phyloP scores from a whole-genome alignment of 1,140 invertebrate genomes.

The Orius insidiosus region DNA sequence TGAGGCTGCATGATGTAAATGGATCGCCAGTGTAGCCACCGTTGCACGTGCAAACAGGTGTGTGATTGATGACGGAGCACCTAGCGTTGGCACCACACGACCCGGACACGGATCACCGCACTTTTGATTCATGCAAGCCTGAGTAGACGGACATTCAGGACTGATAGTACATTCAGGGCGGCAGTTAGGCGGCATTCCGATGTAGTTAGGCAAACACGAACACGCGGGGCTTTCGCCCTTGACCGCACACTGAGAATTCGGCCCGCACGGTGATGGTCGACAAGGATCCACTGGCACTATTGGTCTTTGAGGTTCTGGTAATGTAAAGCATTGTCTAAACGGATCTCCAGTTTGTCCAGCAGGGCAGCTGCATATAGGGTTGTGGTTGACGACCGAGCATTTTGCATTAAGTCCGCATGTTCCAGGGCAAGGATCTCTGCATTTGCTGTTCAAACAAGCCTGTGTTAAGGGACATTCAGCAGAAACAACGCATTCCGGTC shows the following conservation, averaged over 20 bases:
- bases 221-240: conserved; percentile 31
- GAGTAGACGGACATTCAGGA: conserved; percentile 49
- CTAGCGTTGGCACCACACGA: conserved; percentile 55
- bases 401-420: conserved; percentile 58
- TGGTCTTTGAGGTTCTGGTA: conserved; percentile 22
- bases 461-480: conserved; percentile 60
- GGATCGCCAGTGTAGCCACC: conserved; percentile 58
- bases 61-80: conserved; percentile 55
- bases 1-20: conserved; percentile 39
- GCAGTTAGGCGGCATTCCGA: conserved; percentile 48
- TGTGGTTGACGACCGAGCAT: conserved; percentile 50
- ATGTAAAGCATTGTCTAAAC: conserved; percentile 31
- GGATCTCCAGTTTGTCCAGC: conserved; percentile 34
- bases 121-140: conserved; percentile 51
- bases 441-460: conserved; percentile 60
- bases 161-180: conserved; percentile 57
- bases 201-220: conserved; percentile 26
- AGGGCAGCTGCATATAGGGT: conserved; percentile 36
- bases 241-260: conserved; percentile 36
- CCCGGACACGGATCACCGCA: conserved; percentile 59
- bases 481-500: conserved; percentile 59
- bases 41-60: conserved; percentile 53
- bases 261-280: conserved; percentile 38
- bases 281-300: conserved; percentile 34
- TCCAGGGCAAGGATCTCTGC: conserved; percentile 57